Evolutionary conservation across 2,797 vertebrate genomes (phyloP).

Genomic region (Sardinella longiceps): DNA sequence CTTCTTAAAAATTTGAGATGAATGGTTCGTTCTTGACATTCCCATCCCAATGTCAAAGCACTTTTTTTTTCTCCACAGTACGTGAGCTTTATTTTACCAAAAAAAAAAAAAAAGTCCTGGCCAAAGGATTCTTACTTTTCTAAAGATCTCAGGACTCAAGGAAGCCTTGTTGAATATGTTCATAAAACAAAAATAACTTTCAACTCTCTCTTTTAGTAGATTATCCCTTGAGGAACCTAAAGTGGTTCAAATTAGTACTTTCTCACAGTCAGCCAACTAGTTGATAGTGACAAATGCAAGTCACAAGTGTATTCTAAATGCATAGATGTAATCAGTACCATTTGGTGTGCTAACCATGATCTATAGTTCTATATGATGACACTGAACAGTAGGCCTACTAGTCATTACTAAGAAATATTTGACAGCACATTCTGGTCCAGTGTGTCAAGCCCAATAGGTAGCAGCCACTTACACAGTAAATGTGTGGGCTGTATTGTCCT

Average conservation of each 20-base stretch:
- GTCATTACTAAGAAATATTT: too few species aligned
- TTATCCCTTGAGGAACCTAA: background rate
- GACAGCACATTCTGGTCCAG: too few species aligned
- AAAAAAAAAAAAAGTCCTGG: background rate
- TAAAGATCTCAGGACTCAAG: background rate
- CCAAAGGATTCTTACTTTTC: background rate
- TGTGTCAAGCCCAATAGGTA: background rate
- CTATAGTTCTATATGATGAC: too few species aligned
- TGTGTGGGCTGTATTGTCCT: background rate
- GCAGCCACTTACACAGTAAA: background rate
- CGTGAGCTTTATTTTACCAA: background rate
- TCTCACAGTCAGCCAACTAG: background rate
- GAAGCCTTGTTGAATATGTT: background rate
- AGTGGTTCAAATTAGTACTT: background rate
- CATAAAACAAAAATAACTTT: too few species aligned
- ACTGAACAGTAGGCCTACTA: too few species aligned
- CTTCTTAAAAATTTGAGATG: background rate
- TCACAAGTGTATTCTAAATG: too few species aligned
- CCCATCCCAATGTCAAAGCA: constrained; percentile 1
- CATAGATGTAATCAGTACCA: too few species aligned
- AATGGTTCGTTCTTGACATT: background rate
- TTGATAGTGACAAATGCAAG: too few species aligned
- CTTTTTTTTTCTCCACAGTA: constrained; percentile 2
- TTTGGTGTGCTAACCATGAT: too few species aligned
- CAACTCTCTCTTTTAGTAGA: background rate